phyloP scores from a whole-genome alignment of 2,797 vertebrate genomes.

The Myotis myotis region DNA sequence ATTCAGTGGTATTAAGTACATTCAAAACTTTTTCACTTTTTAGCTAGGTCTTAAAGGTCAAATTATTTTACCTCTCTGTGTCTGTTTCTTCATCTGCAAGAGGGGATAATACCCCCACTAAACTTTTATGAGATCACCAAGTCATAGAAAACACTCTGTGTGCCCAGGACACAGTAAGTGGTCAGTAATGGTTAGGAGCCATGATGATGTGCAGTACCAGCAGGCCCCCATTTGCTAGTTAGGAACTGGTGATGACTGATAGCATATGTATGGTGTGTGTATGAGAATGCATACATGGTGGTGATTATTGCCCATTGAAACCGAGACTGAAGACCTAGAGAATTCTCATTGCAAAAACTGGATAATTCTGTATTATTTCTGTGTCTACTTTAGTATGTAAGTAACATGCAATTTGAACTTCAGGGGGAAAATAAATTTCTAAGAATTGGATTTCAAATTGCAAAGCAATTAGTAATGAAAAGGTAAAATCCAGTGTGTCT shows the following conservation, averaged over 20 bases:
- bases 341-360: background rate
- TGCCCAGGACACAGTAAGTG: background rate
- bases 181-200: background rate
- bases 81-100: background rate
- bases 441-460: constrained; percentile 12
- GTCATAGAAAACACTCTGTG: background rate
- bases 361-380: background rate
- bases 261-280: background rate
- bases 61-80: background rate
- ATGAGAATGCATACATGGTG: background rate
- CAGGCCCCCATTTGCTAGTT: background rate
- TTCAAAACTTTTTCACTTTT: background rate
- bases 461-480: background rate
- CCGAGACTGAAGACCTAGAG: background rate
- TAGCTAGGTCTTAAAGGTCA: background rate
- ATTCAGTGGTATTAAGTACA: background rate
- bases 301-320: background rate
- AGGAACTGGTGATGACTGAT: background rate
- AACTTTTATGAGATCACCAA: background rate
- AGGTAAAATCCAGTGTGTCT: background rate
- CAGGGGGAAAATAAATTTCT: background rate
- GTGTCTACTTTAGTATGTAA: background rate
- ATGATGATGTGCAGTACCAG: background rate
- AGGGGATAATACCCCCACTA: background rate
- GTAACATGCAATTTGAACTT: background rate